Conservation (phyloP, 1,140 invertebrate genomes). For the Pachyrhynchus sulphureomaculatus region DNA sequence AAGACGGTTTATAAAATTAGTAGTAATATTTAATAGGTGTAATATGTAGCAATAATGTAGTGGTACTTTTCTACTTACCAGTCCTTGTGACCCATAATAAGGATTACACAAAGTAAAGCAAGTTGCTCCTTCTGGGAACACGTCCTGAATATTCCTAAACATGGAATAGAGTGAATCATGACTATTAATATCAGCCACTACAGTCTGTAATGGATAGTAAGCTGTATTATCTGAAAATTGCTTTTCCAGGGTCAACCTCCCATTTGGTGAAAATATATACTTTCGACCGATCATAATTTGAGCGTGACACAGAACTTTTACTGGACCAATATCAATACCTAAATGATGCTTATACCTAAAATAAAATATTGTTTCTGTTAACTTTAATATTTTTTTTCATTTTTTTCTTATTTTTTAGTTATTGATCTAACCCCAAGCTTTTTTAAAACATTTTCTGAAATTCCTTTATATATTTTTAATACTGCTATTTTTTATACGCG, state of each 20-base stretch:
- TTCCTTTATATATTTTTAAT: no score
- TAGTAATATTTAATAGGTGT: no score
- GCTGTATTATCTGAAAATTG: conserved; percentile 61
- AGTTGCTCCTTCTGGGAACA: conserved; percentile 65
- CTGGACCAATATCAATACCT: conserved; percentile 75
- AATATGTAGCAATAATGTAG: no score
- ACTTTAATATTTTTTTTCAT: no score
- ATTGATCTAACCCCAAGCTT: no score
- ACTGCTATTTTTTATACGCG: no score
- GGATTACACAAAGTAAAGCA: conserved; percentile 79
- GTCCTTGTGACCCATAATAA: conserved; percentile 77
- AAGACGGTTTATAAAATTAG: no score
- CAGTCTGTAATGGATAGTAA: conserved; percentile 69
- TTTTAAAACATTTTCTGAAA: no score
- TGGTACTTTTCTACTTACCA: no score
- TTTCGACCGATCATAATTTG: conserved; percentile 68
- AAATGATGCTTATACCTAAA: conserved; percentile 63
- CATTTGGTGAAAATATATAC: conserved; percentile 57
- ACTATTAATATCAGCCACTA: conserved; percentile 63
- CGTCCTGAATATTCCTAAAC: conserved; percentile 60
- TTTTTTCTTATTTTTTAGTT: no score
- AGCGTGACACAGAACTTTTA: conserved; percentile 72
- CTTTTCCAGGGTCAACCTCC: conserved; percentile 67
- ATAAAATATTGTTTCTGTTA: no score
- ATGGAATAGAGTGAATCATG: conserved; percentile 47